Percentiles rank a stretch among this genome's conserved stretches.
These are phyloP conservation scores for Xenopus laevis DNA, from an alignment of 2,113 vertebrate genomes.

Conservation along the genomic window DNA sequence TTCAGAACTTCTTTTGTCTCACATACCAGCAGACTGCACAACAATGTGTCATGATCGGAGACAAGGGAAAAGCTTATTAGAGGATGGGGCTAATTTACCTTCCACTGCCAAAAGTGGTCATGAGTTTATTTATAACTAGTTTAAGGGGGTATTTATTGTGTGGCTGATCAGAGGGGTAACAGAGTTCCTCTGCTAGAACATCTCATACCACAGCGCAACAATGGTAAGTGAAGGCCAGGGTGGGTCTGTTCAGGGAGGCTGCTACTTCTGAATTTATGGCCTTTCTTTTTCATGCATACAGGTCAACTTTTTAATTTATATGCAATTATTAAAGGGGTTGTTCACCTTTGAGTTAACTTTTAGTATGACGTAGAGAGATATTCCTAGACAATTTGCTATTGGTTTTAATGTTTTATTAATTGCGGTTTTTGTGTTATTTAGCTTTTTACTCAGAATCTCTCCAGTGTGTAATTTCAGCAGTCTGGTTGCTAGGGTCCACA, in stretches of 20 bases:
- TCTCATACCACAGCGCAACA: background rate
- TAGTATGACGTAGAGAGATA: no score
- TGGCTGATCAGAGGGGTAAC: conserved; percentile 39
- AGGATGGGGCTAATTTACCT: conserved; percentile 71
- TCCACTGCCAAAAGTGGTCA: conserved; percentile 92
- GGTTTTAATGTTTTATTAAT: no score
- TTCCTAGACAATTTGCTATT: no score
- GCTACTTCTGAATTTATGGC: no score
- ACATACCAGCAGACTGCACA: conserved; percentile 62
- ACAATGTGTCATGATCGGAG: conserved; percentile 72
- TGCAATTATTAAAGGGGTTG: background rate
- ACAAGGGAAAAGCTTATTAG: conserved; percentile 54
- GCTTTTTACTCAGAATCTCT: no score
- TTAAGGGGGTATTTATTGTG: conserved; percentile 72
- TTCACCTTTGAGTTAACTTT: no score
- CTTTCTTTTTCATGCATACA: no score
- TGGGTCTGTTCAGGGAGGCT: no score
- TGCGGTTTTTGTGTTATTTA: no score
- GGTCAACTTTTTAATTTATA: background rate
- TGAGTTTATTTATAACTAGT: conserved; percentile 80
- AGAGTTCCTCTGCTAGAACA: conserved; percentile 40
- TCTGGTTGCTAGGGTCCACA: no score
- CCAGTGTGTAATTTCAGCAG: no score
- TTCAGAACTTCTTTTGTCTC: conserved; percentile 67
- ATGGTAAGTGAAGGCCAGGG: conserved; percentile 13